Evolutionary conservation across 2,113 vertebrate species (phyloP).

Genomic region (Pelmatolapia mariae): DNA sequence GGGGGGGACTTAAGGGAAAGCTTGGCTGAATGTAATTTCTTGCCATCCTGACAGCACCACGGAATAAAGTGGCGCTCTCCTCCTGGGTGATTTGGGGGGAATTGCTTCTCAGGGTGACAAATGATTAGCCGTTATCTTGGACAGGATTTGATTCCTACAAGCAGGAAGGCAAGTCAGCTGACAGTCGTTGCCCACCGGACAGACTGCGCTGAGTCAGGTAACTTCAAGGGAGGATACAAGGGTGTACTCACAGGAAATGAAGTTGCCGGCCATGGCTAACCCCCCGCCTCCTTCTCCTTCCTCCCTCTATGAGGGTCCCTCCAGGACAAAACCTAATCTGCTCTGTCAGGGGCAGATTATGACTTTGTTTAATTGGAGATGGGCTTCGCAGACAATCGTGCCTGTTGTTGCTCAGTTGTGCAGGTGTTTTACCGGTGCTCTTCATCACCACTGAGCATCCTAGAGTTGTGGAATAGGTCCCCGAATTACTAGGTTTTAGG

Average conservation of each 20-base stretch:
- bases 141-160: conserved; percentile 90
- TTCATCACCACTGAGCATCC: neutral
- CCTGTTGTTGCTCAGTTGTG: conserved; percentile 27
- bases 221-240: conserved; percentile 71
- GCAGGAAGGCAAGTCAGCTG: conserved; percentile 9
- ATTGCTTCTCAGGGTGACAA: conserved; percentile 97
- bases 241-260: conserved; percentile 84
- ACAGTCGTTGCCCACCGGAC: neutral
- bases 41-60: conserved; percentile 87
- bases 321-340: conserved; percentile 81
- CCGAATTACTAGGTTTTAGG: neutral
- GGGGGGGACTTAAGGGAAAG: neutral
- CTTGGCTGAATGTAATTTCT: conserved; percentile 91
- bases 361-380: conserved; percentile 80
- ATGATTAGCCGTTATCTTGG: conserved; percentile 98
- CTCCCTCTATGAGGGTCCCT: conserved; percentile 60
- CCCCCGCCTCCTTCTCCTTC: neutral
- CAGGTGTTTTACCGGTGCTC: conserved; percentile 15
- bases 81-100: conserved; percentile 90
- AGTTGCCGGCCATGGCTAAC: conserved; percentile 61
- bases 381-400: conserved; percentile 52
- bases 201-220: conserved; percentile 88
- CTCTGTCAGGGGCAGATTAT: conserved; percentile 78
- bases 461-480: neutral
- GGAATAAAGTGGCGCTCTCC: conserved; percentile 88